Evolutionary conservation across 2,797 vertebrate genomes (phyloP), one percentile per base, ranked within the genome.

Genomic region (Mallotus villosus): DNA sequence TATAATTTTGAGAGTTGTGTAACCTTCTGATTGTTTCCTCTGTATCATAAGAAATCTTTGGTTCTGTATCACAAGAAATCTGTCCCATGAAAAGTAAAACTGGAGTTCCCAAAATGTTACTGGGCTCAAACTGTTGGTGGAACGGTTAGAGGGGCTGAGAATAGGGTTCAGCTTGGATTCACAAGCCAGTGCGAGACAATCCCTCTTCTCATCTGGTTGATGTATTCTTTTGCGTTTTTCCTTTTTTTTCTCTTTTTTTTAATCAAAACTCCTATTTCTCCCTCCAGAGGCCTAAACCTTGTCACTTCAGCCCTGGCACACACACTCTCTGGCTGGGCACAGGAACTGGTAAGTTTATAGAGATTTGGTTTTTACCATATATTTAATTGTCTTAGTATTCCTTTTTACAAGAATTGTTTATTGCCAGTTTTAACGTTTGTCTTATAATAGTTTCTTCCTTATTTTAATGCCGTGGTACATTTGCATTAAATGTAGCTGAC

Each of bases 181-280:
- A 75, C 77, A 86, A 81, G 84, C 82, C 77, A 73, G 73, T 63
- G 79, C 78, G 82, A 80, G 75, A 80, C 81, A 74, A 78, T 67
- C 87, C 82, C 75, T 84, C 88, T 82, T 73, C 79, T 90, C 82
- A 81, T 91, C 88, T 85, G 82, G 87, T 90, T 85, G 81, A 84
- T 89, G 81, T 84, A 66, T 69, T 77, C n/a, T 49, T 59, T 66
- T 17, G 27, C 62, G 32, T 34, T 63, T 29, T 64, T 79, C 75
- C 53, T 60, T 27, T 68, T 67, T 77, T 25, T 55, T 41, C 58
- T 75, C 59, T 75, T 63, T 68, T 69, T 77, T 25, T 57, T 59
- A 73, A 41, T 72, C n/a, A 69, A 57, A 75, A 70, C 82, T 85
- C 85, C 78, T 80, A 76, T 79, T 87, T 86, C 83, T 78, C 73